Evolutionary conservation across 2,797 vertebrate genomes (phyloP).

Genomic region (Acrossocheilus wenchowensis): DNA sequence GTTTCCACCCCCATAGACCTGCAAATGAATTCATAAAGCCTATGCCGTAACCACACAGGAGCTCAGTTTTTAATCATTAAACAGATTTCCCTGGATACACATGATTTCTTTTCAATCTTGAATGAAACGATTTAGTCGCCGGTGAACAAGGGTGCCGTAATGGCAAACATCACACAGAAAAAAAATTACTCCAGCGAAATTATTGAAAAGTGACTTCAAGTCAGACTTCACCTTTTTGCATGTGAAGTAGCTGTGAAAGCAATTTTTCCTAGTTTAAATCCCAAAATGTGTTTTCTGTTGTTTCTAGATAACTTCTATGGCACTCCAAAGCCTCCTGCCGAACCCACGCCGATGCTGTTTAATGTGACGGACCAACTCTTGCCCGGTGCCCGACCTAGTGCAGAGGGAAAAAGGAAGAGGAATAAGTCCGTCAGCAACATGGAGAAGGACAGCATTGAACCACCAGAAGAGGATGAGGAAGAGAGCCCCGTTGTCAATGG

Average conservation of each 20-base stretch:
- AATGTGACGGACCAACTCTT: slow-evolving; percentile 98
- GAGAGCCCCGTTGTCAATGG: slow-evolving; percentile 94
- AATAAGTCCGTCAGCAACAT: slow-evolving; percentile 99
- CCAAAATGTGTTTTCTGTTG: not conserved
- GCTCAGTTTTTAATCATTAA: slow-evolving; percentile 63
- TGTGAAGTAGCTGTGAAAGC: slow-evolving; percentile 23
- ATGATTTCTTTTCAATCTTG: slow-evolving; percentile 59
- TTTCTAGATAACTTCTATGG: slow-evolving; percentile 97
- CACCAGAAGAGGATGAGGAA: slow-evolving; percentile 88
- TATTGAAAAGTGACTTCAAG: slow-evolving; percentile 28
- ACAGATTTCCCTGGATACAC: slow-evolving; percentile 56
- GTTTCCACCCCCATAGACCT: slow-evolving; percentile 37
- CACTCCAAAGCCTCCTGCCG: slow-evolving; percentile 97
- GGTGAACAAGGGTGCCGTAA: slow-evolving; percentile 27
- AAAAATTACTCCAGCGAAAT: slow-evolving; percentile 25
- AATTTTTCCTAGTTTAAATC: not conserved
- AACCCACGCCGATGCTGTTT: slow-evolving; percentile 94
- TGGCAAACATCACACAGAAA: slow-evolving; percentile 46
- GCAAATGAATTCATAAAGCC: slow-evolving; percentile 44
- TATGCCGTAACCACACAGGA: slow-evolving; percentile 27
- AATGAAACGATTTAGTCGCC: slow-evolving; percentile 48
- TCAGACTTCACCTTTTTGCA: slow-evolving; percentile 13
- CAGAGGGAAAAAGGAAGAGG: slow-evolving; percentile 97
- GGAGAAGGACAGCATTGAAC: slow-evolving; percentile 97
- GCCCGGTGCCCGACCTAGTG: slow-evolving; percentile 95